Base-by-base conservation (phyloP, 2,113 vertebrate species). In the Herpailurus yagouaroundi region DNA sequence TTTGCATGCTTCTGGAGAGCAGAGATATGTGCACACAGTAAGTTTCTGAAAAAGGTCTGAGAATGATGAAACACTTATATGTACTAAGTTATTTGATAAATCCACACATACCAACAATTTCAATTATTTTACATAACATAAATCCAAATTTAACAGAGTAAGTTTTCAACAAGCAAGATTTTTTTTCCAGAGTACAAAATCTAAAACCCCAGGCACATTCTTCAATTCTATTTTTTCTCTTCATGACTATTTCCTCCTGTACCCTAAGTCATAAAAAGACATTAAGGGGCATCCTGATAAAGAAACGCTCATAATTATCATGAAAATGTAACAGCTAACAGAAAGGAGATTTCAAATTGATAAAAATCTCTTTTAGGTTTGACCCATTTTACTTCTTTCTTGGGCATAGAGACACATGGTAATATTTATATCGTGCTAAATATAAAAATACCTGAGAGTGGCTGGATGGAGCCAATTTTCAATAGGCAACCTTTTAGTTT, bases 361-460 rank as follows among this genome's bases (percentile, higher is more conserved):
- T 94, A 82, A 93, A 93, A 92, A 71, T 66, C 80, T 71, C 29
- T 77, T 84, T 96, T 80, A 85, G 14, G 21, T 50, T 89, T 97
- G 93, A 97, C 85, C 60, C 66, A 98, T 89, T 97, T 97, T 95
- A 63, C 48, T 89, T 93, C 86, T 89, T 94, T 95, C 36, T 91
- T 95, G 18, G 41, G 21, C n/a, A 76, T 64, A 52, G 0, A 85
- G 57, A 91, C 14, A 91, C 81, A 63, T 68, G 52, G n/a, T 91
- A 95, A 96, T 95, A 92, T 80, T 90, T 50, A 57, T 66, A 79
- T 27, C 57, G 81, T 95, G 84, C 68, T 98, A 98, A 98, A 95
- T 94, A 89, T 77, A 97, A 96, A 94, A 97, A 95, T 95, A 97
- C 87, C 68, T 98, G 93, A 98, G 66, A 96, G 80, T 38, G 95